These are phyloP conservation scores for Cremastinae sp. DNA, from an alignment of 2,888 invertebrate genomes.

Conservation along the genomic window DNA sequence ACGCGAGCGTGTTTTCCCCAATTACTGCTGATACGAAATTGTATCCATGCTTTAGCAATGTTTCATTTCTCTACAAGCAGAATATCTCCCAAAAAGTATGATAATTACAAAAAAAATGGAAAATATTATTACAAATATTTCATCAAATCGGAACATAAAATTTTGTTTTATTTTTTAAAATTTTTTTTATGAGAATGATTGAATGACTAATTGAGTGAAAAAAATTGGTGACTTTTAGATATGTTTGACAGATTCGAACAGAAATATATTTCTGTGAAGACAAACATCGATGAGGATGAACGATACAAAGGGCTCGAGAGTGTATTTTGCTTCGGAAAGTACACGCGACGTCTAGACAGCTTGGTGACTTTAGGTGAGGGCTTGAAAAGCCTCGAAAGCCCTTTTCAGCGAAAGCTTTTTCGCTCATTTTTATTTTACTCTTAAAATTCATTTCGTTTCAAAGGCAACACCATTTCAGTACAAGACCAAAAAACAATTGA, in stretches of 20 bases:
- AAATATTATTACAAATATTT: too few relatives aligned
- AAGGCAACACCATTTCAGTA: too few relatives aligned
- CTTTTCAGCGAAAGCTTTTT: constrained; percentile 22
- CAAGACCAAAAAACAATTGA: too few relatives aligned
- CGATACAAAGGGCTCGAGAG: constrained; percentile 24
- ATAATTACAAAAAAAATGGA: too few relatives aligned
- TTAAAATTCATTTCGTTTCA: too few relatives aligned
- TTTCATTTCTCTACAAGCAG: background rate
- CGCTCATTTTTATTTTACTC: background rate
- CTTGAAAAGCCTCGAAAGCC: constrained; percentile 16
- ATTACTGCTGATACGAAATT: constrained; percentile 10
- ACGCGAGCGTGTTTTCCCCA: constrained; percentile 16
- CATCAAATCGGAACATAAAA: too few relatives aligned
- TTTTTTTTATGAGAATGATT: too few relatives aligned
- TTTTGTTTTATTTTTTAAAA: too few relatives aligned
- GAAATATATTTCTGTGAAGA: background rate
- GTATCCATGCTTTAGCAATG: too few relatives aligned
- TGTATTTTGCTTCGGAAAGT: constrained; percentile 66
- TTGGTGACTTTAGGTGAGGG: constrained; percentile 46
- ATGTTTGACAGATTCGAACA: background rate
- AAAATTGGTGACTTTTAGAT: too few relatives aligned
- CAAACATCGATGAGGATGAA: constrained; percentile 6
- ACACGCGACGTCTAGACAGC: constrained; percentile 75
- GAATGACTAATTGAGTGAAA: too few relatives aligned
- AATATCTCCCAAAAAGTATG: background rate